phyloP scores from a whole-genome alignment of 2,888 invertebrate genomes.

The Morpho deidamia region DNA sequence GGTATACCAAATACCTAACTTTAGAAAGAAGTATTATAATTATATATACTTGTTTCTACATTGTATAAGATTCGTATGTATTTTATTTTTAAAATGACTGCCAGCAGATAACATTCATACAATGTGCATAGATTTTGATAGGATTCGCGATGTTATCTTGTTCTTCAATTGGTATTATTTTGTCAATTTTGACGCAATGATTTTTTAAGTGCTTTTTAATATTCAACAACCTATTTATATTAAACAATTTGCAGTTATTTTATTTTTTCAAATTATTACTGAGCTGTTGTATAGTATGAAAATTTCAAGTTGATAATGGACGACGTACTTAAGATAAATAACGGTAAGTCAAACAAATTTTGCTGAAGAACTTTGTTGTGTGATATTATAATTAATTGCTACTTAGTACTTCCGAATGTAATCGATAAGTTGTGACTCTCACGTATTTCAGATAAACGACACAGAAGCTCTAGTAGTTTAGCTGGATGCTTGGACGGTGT shows the following conservation, averaged over 20 bases:
- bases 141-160: slow-evolving; percentile 44
- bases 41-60: too few relatives aligned
- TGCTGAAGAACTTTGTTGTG: too few relatives aligned
- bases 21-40: too few relatives aligned
- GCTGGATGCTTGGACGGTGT: slow-evolving; percentile 54
- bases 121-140: slow-evolving; percentile 52
- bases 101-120: slow-evolving; percentile 8
- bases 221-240: slow-evolving; percentile 57
- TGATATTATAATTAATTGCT: too few relatives aligned
- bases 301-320: slow-evolving; percentile 69
- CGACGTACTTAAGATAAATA: slow-evolving; percentile 59
- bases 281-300: slow-evolving; percentile 55
- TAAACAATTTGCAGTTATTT: slow-evolving; percentile 48
- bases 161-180: slow-evolving; percentile 50
- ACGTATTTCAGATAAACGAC: slow-evolving; percentile 56
- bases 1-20: too few relatives aligned
- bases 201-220: slow-evolving; percentile 66
- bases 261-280: slow-evolving; percentile 50
- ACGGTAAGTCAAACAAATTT: slow-evolving; percentile 38
- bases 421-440: too few relatives aligned
- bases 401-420: too few relatives aligned
- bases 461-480: slow-evolving; percentile 66
- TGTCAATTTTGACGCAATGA: slow-evolving; percentile 72
- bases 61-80: too few relatives aligned
- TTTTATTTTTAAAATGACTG: slow-evolving; percentile 4